Evolutionary conservation across 2,113 vertebrate genomes (phyloP).

Genomic region (Sphaerodactylus townsendi): DNA sequence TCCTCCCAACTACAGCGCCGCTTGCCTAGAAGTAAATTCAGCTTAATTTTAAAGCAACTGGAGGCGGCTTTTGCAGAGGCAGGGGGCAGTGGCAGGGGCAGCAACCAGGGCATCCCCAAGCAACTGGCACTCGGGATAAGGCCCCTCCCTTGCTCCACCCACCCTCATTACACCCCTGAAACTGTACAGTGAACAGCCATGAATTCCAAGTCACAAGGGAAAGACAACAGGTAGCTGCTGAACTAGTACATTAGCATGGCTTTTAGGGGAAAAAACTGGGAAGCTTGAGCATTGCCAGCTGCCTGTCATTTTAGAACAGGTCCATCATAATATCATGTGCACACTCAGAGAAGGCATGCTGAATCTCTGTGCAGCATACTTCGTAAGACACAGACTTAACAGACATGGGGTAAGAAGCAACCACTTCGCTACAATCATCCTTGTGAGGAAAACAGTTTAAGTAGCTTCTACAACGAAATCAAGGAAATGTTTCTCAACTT

Average conservation of each 20-base stretch:
- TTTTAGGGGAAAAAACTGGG: neutral
- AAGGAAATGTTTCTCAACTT: conserved; percentile 48
- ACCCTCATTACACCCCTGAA: no score
- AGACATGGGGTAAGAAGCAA: conserved; percentile 17
- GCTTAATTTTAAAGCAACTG: no score
- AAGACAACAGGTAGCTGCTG: neutral
- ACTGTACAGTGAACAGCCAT: neutral
- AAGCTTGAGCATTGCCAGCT: neutral
- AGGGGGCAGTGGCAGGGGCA: no score
- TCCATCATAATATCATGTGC: neutral
- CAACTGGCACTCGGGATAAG: no score
- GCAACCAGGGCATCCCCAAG: no score
- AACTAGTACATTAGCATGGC: neutral
- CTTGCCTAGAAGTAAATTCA: no score
- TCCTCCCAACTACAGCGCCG: no score
- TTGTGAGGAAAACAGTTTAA: conserved; percentile 19
- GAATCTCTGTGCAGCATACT: neutral
- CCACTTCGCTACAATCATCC: neutral
- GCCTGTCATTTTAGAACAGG: neutral
- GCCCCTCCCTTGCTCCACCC: no score
- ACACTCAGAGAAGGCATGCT: neutral
- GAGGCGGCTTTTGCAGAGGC: no score
- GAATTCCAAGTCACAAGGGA: neutral
- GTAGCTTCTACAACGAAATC: conserved; percentile 20
- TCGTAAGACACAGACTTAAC: conserved; percentile 3